Evolutionary conservation across 2,797 vertebrate genomes (phyloP), one percentile per base, ranked within the genome.

Genomic region (Rhinatrema bivittatum): DNA sequence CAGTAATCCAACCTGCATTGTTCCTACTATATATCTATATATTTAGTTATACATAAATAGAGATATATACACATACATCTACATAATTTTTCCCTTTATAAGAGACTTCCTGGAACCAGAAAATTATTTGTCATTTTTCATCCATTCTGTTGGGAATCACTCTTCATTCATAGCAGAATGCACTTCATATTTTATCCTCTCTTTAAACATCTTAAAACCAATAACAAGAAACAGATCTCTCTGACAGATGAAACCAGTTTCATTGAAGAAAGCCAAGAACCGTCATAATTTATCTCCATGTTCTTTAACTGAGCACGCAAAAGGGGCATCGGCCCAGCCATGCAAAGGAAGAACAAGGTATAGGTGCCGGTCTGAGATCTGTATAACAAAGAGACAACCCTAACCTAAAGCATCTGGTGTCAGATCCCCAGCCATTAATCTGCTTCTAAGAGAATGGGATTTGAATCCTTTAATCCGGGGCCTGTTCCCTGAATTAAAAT

Each of bases 141-240:
- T 31, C 47, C 32, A 56, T 62, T 50, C 53, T 49, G 19, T n/a
- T 32, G 42, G 44, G 53, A 49, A 60, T 42, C 46, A 31, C 44
- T 66, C 22, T 37, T 31, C 59, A 44, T 67, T 50, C 68, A 45
- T 54, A 66, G 68, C 10, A 36, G 36, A 54, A 44, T 50, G 39
- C 44, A 58, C 49, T 41, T 49, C 43, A 29, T 42, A 50, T 47
- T 63, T 63, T 34, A 46, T 56, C 45, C 39, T 55, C 56, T 50
- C 46, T 11, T 62, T 52, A 59, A 65, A 62, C 57, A 42, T 47
- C 51, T 53, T 62, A 62, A 62, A 73, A 52, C 50, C 46, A 46
- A 52, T 90, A 91, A 91, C 74, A 78, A 87, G 80, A 88, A 90
- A 81, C 88, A 90, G 87, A 87, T 78, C 68, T 33, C 20, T 60